Base-by-base conservation (phyloP, 2,888 invertebrate genomes). In the Tipula helvola region DNA sequence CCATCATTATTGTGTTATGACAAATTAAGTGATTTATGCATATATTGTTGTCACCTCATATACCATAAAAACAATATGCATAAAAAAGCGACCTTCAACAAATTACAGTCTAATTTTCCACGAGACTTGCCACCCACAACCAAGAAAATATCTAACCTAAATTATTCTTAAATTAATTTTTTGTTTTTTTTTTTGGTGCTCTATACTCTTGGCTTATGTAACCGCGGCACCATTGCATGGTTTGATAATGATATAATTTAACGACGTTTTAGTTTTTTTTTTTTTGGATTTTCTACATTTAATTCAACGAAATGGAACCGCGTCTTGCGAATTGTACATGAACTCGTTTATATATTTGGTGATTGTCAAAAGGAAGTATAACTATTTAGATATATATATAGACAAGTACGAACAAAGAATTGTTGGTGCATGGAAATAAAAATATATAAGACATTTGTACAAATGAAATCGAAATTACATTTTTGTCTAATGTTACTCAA, bases 1-100 rank as follows among this genome's bases (percentile, higher is more conserved):
- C 71, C 71, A 71, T 71, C 71, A 71, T 71, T 71, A 71, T 71
- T 71, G 71, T 71, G 71, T 71, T 71, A 71, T 71, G 71, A 71
- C 71, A 71, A 71, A 71, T 71, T 71, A 71, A 71, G 71, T 71
- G 71, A 71, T 71, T 71, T 71, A 71, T 52, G 16, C 52, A 52
- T 71, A 71, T 57, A 28, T 71, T 71, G 71, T 71, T 71, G 71
- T 71, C 71, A 71, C 71, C 71, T 71, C 71, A 71, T 71, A 71
- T 28, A 71, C 28, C 71, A 71, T 71, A 71, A 71, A 71, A 18
- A 71, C 71, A 28, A 71, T 71, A 71, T 28, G 28, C 1, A 28
- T 28, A 28, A 10, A 18, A 10, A 28, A 10, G 71, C 28, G 71
- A 71, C 71, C 71, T 71, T 71, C 71, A 71, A 71, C 71, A 71